Base-by-base conservation (phyloP, 2,113 vertebrate genomes). In the Carassius carassius region DNA sequence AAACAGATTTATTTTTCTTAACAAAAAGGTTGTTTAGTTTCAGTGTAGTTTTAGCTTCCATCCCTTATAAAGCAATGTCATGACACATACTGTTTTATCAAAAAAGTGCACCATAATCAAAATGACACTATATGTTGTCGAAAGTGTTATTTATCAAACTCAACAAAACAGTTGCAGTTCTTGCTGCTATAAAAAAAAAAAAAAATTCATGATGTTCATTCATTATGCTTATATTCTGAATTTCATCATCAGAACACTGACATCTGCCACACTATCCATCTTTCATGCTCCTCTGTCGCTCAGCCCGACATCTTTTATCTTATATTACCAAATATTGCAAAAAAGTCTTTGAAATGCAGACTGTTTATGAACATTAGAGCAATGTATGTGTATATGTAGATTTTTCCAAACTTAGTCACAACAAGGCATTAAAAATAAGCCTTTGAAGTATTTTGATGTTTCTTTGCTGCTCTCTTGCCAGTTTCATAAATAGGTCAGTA, bases 371-470 rank as follows among this genome's bases (percentile, higher is more conserved):
- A 77, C 88, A 86, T 86, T 79, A 23, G 5, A 63, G 56, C 87
- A 51, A 3, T 19, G 72, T 29, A 8, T 87, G 62, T 41, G 35
- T 83, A 82, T 32, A 56, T 78, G 60, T 67, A 81, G 29, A 41
- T 44, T 41, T 82, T 77, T 88, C 91, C 88, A 90, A 93, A 91
- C 88, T 90, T 92, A 90, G 91, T 91, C 90, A 87, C 92, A 93
- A 94, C 88, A 87, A 93, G 89, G 88, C 89, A 93, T 94, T 93
- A 90, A 93, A 92, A 94, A 89, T 88, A 87, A 93, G 87, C 90
- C 92, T 94, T 95, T 94, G 92, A 95, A 93, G 94, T 92, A 92
- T 93, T 94, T 92, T 93, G 91, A 95, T 94, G 92, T 93, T 94
- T 90, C 89, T 92, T 91, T 91, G 90, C 91, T 90, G 87, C 92